Evolutionary conservation across 1,140 invertebrate species (phyloP).

Genomic region (Drosophila punjabiensis): DNA sequence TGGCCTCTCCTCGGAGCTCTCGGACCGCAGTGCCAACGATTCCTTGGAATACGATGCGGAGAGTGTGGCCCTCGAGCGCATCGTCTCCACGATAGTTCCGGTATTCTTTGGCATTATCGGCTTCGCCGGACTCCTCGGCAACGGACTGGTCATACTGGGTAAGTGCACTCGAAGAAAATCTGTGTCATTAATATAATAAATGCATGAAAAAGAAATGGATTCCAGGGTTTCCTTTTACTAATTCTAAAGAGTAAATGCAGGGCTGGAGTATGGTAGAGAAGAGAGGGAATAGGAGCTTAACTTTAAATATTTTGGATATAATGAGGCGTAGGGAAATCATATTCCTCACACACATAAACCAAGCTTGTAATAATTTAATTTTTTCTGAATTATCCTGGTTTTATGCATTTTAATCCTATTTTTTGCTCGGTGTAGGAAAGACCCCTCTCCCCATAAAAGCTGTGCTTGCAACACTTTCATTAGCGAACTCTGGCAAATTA

Average conservation of each 20-base stretch:
- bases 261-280: background rate
- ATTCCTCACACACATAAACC: background rate
- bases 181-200: no score
- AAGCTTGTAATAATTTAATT: no score
- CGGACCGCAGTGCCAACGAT: constrained; percentile 34
- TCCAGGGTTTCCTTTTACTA: background rate
- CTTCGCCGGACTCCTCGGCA: constrained; percentile 94
- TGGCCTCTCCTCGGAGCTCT: constrained; percentile 11
- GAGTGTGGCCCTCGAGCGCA: constrained; percentile 35
- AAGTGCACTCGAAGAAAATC: constrained; percentile 34
- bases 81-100: constrained; percentile 42
- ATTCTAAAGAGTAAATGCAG: background rate
- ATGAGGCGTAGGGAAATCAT: no score
- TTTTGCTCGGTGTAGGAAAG: background rate
- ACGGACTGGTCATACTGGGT: constrained; percentile 92
- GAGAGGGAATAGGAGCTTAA: background rate
- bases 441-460: background rate
- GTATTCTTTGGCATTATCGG: constrained; percentile 85
- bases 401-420: no score
- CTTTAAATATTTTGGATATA: background rate
- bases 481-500: constrained; percentile 65
- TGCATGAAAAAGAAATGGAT: no score
- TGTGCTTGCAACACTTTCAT: constrained; percentile 47
- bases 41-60: constrained; percentile 43
- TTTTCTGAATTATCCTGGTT: no score